phyloP scores from a whole-genome alignment of 1,140 invertebrate genomes.

The Monochamus saltuarius region DNA sequence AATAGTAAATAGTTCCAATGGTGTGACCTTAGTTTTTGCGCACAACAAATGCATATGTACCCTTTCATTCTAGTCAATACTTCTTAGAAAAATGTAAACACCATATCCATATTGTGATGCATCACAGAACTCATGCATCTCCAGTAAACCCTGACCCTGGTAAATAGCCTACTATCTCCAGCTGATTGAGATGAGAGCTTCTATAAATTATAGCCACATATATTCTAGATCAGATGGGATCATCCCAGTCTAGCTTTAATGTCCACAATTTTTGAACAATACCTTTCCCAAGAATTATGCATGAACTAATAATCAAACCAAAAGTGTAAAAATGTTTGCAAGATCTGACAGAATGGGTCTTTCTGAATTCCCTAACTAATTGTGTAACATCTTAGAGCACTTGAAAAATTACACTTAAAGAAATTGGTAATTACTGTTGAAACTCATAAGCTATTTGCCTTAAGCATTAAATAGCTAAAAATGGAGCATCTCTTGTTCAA shows the following conservation, averaged over 20 bases:
- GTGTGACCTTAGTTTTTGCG: conserved; percentile 44
- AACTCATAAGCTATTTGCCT: no score
- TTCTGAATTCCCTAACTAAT: conserved; percentile 23
- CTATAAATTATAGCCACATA: conserved; percentile 9
- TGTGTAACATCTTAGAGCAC: no score
- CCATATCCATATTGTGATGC: conserved; percentile 44
- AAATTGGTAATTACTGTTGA: no score
- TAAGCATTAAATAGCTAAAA: no score
- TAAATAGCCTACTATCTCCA: conserved; percentile 1
- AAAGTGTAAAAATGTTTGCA: conserved; percentile 38
- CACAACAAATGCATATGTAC: conserved; percentile 42
- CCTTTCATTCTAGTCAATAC: no score
- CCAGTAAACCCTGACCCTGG: background rate
- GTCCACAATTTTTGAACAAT: conserved; percentile 51
- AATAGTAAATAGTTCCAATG: conserved; percentile 28
- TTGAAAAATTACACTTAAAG: no score
- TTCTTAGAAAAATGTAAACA: background rate
- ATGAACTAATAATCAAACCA: conserved; percentile 36
- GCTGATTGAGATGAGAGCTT: conserved; percentile 14
- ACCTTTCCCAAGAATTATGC: conserved; percentile 46
- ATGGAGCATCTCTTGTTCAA: no score
- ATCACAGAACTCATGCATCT: conserved; percentile 49
- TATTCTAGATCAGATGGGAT: conserved; percentile 11
- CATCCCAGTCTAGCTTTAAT: conserved; percentile 50
- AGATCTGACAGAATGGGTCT: conserved; percentile 12